Percentiles rank a stretch among this genome's conserved stretches.
Evolutionary conservation across 2,113 vertebrate species (phyloP).

Genomic region (Notothenia coriiceps): DNA sequence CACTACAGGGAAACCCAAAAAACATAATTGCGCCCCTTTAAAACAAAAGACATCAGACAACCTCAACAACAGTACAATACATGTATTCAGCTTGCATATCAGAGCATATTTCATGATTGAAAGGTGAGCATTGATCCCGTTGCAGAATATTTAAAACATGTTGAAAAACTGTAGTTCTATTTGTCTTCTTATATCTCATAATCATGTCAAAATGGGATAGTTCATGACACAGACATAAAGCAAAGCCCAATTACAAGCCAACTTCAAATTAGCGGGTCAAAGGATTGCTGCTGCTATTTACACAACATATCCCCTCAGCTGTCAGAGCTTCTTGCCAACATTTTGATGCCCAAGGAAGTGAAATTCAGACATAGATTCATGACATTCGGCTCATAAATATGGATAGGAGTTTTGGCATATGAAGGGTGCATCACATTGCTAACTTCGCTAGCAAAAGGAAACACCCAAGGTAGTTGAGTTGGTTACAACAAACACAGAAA

Average conservation of each 20-base stretch:
- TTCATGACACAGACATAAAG: too few species aligned
- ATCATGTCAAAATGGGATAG: not conserved
- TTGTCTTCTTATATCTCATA: not conserved
- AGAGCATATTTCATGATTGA: slow-evolving; percentile 11
- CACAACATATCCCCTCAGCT: slow-evolving; percentile 58
- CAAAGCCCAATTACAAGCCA: slow-evolving; percentile 9
- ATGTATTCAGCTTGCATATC: not conserved
- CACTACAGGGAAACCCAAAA: too few species aligned
- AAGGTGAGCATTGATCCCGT: not conserved
- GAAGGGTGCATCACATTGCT: slow-evolving; percentile 32
- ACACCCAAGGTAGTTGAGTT: not conserved
- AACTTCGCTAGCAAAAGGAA: slow-evolving; percentile 23
- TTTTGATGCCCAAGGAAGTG: slow-evolving; percentile 36
- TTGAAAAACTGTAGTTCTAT: not conserved
- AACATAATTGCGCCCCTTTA: too few species aligned
- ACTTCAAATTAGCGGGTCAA: slow-evolving; percentile 76
- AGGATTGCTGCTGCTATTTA: slow-evolving; percentile 71
- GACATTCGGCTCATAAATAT: slow-evolving; percentile 60
- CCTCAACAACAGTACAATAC: not conserved
- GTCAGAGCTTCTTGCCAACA: slow-evolving; percentile 58
- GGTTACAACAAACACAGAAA: slow-evolving; percentile 27
- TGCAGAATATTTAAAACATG: slow-evolving; percentile 1
- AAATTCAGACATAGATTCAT: slow-evolving; percentile 50
- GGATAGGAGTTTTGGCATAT: slow-evolving; percentile 53
- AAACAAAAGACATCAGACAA: not conserved